Evolutionary conservation across 2,113 vertebrate genomes (phyloP).

Genomic region (Hiodon alosoides): DNA sequence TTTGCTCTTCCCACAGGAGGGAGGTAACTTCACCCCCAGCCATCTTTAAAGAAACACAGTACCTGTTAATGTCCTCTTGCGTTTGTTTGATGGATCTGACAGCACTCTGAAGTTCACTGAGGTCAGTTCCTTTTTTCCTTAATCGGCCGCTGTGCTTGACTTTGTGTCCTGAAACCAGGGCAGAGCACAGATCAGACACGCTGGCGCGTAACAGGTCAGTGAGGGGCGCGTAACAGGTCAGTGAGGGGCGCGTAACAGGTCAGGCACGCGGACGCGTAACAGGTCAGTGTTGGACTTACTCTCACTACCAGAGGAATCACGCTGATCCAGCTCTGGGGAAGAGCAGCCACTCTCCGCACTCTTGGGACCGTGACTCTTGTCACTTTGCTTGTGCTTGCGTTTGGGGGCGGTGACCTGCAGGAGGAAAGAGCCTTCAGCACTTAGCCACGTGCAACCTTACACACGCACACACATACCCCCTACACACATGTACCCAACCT

Average conservation of each 20-base stretch:
- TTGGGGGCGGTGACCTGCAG: conserved; percentile 78
- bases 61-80: conserved; percentile 97
- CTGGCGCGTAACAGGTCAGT: not conserved
- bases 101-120: conserved; percentile 91
- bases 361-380: conserved; percentile 75
- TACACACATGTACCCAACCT: not conserved
- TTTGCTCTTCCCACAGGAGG: no score
- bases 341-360: conserved; percentile 87
- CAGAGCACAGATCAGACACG: not conserved
- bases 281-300: conserved; percentile 54
- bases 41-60: not conserved
- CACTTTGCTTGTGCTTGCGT: conserved; percentile 79
- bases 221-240: not conserved
- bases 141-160: conserved; percentile 75
- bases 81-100: conserved; percentile 90
- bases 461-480: no score
- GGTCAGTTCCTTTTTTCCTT: conserved; percentile 84
- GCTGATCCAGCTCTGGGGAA: conserved; percentile 87
- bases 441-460: conserved; percentile 27
- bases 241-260: not conserved
- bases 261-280: not conserved
- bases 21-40: not conserved
- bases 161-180: conserved; percentile 70
- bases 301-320: conserved; percentile 94
- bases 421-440: not conserved